Evolutionary conservation across 1,140 invertebrate genomes (phyloP).

Genomic region (Drosophila cardini): DNA sequence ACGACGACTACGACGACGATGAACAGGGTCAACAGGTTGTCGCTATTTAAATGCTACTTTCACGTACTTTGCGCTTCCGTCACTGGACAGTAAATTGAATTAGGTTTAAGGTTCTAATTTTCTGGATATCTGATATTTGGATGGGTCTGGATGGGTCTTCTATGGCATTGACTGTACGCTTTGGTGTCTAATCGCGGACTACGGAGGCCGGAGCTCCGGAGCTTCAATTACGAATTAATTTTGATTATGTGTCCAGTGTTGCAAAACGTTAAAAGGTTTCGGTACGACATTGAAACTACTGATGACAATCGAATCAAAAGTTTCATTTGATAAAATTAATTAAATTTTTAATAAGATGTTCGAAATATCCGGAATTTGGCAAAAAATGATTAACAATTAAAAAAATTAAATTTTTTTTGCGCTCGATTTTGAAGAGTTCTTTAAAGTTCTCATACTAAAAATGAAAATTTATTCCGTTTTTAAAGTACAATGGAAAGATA

Average conservation of each 20-base stretch:
- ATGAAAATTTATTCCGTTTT: too few species aligned
- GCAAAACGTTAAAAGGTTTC: neutral
- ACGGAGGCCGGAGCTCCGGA: constrained; percentile 3
- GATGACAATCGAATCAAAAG: constrained; percentile 2
- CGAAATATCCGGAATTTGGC: too few species aligned
- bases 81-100: constrained; percentile 1
- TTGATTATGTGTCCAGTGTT: constrained; percentile 22
- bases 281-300: neutral
- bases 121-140: too few species aligned
- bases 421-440: too few species aligned
- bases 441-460: too few species aligned
- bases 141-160: neutral
- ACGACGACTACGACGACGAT: neutral
- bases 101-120: neutral
- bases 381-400: too few species aligned
- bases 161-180: constrained; percentile 18
- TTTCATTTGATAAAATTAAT: too few species aligned
- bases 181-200: constrained; percentile 52
- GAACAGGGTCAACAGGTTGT: constrained; percentile 38
- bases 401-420: too few species aligned
- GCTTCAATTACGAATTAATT: constrained; percentile 11
- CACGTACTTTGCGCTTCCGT: constrained; percentile 35
- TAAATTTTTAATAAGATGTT: neutral
- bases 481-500: too few species aligned
- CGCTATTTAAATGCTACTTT: constrained; percentile 30